Evolutionary conservation across 2,113 vertebrate genomes (phyloP).

Genomic region (Tichodroma muraria): DNA sequence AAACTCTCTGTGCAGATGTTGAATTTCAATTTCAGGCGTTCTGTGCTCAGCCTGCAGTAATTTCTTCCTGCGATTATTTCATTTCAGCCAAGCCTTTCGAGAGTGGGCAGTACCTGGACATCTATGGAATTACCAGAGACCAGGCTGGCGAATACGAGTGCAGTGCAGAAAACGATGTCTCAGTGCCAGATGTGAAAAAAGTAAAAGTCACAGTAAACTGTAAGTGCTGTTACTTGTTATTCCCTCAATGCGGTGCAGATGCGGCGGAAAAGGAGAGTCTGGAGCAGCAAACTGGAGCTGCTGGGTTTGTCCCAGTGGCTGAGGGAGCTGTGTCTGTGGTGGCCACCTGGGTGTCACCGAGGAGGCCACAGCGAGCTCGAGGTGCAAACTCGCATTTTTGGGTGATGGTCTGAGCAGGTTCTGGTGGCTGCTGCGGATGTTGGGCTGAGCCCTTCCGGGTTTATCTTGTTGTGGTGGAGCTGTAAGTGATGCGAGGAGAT

Average conservation of each 20-base stretch:
- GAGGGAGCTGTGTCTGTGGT: background rate
- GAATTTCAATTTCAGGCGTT: background rate
- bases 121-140: constrained; percentile 91
- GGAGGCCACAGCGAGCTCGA: background rate
- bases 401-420: background rate
- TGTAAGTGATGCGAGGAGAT: rapidly evolving
- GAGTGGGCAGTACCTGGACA: constrained; percentile 94
- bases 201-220: constrained; percentile 96
- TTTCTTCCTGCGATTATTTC: background rate
- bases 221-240: constrained; percentile 72
- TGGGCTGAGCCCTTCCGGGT: background rate
- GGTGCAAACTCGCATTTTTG: background rate
- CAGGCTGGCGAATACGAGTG: constrained; percentile 96
- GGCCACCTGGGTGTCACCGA: background rate
- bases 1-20: background rate
- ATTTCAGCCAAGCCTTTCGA: constrained; percentile 88
- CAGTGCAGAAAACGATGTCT: constrained; percentile 91
- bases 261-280: background rate
- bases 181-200: constrained; percentile 89
- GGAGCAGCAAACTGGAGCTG: background rate
- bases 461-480: rapidly evolving
- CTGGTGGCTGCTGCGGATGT: background rate
- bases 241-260: rapidly evolving
- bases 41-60: background rate
- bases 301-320: rapidly evolving